These are phyloP conservation scores for Julus scanicus DNA, from an alignment of 2,888 invertebrate species.

Conservation along the genomic window DNA sequence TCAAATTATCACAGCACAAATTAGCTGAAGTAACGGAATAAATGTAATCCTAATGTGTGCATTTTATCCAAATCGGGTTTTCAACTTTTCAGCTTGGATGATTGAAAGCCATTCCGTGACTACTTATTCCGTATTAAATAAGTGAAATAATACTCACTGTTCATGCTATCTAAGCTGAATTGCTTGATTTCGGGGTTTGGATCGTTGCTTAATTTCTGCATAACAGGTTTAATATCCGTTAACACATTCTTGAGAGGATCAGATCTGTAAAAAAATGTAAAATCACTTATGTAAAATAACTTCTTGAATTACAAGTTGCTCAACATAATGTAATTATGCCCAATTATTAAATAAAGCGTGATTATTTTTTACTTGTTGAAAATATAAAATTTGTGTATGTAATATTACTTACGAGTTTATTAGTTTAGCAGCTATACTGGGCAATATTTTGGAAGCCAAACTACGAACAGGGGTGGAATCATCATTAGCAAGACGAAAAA, in stretches of 20 bases:
- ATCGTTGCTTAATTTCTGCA: conserved; percentile 12
- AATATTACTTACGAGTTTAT: conserved; percentile 3
- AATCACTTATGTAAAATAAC: neutral
- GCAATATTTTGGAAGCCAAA: conserved; percentile 23
- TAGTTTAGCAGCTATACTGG: conserved; percentile 18
- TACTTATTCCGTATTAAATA: no score
- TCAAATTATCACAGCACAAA: no score
- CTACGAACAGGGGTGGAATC: neutral
- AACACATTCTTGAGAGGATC: conserved; percentile 1
- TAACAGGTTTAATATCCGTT: conserved; percentile 4
- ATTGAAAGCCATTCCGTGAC: no score
- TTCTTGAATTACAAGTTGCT: no score
- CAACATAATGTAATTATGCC: no score
- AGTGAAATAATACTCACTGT: neutral
- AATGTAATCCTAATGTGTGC: no score
- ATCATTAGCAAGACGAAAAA: neutral
- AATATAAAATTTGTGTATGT: neutral
- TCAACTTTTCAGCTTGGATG: no score
- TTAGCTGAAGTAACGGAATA: no score
- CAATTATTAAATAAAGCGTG: no score
- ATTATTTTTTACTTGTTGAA: neutral
- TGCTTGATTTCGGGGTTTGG: neutral
- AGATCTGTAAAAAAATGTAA: neutral
- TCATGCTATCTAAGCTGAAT: neutral
- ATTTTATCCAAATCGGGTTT: no score